A percentile compares a stretch with the other conserved stretches of the same genome.
phyloP scores from a whole-genome alignment of 2,797 vertebrate genomes.

The Dallia pectoralis region DNA sequence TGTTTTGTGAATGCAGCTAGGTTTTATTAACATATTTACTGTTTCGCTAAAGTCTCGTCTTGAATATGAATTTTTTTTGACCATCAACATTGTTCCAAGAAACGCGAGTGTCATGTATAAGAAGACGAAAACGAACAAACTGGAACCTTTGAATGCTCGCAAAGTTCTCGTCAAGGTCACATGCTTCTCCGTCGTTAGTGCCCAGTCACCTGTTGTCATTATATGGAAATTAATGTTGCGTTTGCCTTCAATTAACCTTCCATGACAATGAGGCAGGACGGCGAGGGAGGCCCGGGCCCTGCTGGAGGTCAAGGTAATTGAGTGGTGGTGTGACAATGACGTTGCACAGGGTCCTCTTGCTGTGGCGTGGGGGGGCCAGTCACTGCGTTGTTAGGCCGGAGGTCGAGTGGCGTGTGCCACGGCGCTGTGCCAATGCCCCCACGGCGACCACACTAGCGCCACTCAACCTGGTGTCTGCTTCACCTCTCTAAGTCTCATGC shows the following conservation, averaged over 20 bases:
- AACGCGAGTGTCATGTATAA: too few species aligned
- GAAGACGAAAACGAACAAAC: too few species aligned
- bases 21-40: too few species aligned
- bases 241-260: slow-evolving; percentile 84
- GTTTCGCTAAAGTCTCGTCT: neutral
- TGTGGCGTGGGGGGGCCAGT: slow-evolving; percentile 41
- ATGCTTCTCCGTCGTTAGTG: slow-evolving; percentile 56
- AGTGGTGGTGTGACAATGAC: slow-evolving; percentile 71
- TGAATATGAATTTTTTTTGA: too few species aligned
- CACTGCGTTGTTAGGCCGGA: slow-evolving; percentile 47
- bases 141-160: neutral
- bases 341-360: slow-evolving; percentile 62
- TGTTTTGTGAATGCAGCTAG: too few species aligned
- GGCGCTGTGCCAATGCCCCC: slow-evolving; percentile 35
- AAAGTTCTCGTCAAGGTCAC: slow-evolving; percentile 53
- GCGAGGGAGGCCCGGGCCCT: slow-evolving; percentile 64
- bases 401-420: slow-evolving; percentile 46
- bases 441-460: neutral
- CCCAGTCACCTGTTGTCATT: slow-evolving; percentile 71
- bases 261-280: slow-evolving; percentile 63
- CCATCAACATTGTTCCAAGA: too few species aligned
- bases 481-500: neutral
- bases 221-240: slow-evolving; percentile 80
- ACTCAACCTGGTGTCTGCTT: neutral
- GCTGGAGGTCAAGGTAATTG: slow-evolving; percentile 77